Evolutionary conservation across 2,797 vertebrate species (phyloP).

Genomic region (Iguana delicatissima): DNA sequence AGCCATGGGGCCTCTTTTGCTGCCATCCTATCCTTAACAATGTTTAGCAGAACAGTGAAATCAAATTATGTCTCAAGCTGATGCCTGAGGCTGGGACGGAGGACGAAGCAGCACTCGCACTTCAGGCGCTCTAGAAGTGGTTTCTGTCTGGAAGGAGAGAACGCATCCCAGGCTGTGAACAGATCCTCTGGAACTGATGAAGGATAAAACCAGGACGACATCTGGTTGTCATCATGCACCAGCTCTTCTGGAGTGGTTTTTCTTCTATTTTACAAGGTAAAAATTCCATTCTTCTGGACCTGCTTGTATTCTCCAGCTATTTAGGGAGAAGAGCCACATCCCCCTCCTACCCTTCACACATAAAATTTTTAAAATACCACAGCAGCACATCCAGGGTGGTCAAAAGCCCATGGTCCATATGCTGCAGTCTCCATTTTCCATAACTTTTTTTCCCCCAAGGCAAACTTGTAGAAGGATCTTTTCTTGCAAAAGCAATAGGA

Average conservation of each 20-base stretch:
- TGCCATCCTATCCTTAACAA: not conserved
- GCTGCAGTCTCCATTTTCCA: not conserved
- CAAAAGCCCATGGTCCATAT: not conserved
- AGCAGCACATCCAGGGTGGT: slow-evolving; percentile 7
- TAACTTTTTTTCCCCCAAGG: not conserved
- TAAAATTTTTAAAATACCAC: slow-evolving; percentile 8
- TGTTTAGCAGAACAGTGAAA: not conserved
- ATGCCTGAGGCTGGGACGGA: not conserved
- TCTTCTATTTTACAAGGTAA: slow-evolving; percentile 17
- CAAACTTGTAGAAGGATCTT: not conserved
- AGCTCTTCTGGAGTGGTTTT: slow-evolving; percentile 9
- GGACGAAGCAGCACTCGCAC: not conserved
- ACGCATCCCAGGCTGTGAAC: not conserved
- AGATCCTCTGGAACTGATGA: slow-evolving; percentile 5
- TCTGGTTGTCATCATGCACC: slow-evolving; percentile 40
- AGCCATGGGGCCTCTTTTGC: not conserved
- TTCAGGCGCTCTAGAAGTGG: not conserved
- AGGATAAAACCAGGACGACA: slow-evolving; percentile 6
- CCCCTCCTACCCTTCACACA: not conserved
- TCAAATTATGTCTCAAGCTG: not conserved
- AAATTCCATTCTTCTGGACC: slow-evolving; percentile 37
- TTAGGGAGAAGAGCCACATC: not conserved
- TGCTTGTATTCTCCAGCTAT: slow-evolving; percentile 20
- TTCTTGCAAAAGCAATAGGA: not conserved
- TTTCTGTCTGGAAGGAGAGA: slow-evolving; percentile 2